phyloP scores from a whole-genome alignment of 2,888 invertebrate genomes.

The Hypolimnas misippus region DNA sequence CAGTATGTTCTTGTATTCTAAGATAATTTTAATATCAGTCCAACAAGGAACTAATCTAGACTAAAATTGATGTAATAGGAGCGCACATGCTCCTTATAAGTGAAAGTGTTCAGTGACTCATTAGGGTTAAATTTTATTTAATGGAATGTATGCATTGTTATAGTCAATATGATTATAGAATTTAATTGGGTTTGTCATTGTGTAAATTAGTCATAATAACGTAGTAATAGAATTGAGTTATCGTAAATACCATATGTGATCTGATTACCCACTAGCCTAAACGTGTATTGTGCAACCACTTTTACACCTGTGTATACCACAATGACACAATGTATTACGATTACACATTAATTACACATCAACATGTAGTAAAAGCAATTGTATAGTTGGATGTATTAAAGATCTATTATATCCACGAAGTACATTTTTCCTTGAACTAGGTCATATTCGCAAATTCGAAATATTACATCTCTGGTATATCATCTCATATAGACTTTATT shows the following conservation, averaged over 20 bases:
- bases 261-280: slow-evolving; percentile 41
- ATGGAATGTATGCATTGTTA: slow-evolving; percentile 37
- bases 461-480: too few species aligned
- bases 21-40: neutral
- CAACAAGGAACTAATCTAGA: neutral
- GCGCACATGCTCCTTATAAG: slow-evolving; percentile 55
- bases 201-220: slow-evolving; percentile 55
- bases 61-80: slow-evolving; percentile 10
- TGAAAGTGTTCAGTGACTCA: slow-evolving; percentile 66
- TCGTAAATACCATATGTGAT: slow-evolving; percentile 36
- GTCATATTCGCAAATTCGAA: too few species aligned
- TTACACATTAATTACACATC: neutral
- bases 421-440: too few species aligned
- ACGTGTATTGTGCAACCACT: slow-evolving; percentile 15
- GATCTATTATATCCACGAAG: too few species aligned
- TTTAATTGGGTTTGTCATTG: slow-evolving; percentile 53
- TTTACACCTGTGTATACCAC: slow-evolving; percentile 14
- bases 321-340: neutral
- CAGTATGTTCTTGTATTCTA: slow-evolving; percentile 14
- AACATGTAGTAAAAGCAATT: neutral
- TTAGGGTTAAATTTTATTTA: slow-evolving; percentile 46
- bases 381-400: too few species aligned
- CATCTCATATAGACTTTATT: too few species aligned
- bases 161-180: slow-evolving; percentile 19
- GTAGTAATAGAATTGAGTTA: slow-evolving; percentile 47